Percentiles rank a stretch among this genome's conserved stretches.
phyloP scores from a whole-genome alignment of 2,797 vertebrate genomes.

The Cuniculus paca region DNA sequence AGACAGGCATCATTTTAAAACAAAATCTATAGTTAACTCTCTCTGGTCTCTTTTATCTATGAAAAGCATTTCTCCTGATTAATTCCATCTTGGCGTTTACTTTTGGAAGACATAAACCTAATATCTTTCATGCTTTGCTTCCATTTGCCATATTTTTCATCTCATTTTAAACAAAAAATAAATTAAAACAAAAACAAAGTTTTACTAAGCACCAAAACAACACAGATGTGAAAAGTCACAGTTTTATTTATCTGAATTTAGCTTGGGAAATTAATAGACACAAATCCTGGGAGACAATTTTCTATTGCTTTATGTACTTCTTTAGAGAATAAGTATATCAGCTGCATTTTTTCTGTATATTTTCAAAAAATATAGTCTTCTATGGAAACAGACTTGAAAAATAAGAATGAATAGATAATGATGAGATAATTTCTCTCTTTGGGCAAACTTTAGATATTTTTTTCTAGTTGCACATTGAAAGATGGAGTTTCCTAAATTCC shows the following conservation, averaged over 20 bases:
- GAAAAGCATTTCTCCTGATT: neutral
- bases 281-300: neutral
- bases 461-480: neutral
- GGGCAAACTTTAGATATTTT: neutral
- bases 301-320: neutral
- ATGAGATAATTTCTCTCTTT: neutral
- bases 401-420: neutral
- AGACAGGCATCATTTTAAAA: rapidly evolving
- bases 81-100: neutral
- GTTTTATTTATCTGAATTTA: neutral
- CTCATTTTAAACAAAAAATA: neutral
- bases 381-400: neutral
- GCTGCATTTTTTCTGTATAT: neutral
- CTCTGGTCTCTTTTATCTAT: neutral
- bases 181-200: neutral
- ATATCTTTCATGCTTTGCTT: neutral
- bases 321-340: neutral
- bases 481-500: neutral
- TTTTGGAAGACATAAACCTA: neutral
- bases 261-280: neutral
- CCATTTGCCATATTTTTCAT: neutral
- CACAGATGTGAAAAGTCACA: neutral
- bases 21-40: neutral
- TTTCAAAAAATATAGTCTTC: neutral
- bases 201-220: neutral